Evolutionary conservation across 2,113 vertebrate genomes (phyloP).

Genomic region (Grallaria varia): DNA sequence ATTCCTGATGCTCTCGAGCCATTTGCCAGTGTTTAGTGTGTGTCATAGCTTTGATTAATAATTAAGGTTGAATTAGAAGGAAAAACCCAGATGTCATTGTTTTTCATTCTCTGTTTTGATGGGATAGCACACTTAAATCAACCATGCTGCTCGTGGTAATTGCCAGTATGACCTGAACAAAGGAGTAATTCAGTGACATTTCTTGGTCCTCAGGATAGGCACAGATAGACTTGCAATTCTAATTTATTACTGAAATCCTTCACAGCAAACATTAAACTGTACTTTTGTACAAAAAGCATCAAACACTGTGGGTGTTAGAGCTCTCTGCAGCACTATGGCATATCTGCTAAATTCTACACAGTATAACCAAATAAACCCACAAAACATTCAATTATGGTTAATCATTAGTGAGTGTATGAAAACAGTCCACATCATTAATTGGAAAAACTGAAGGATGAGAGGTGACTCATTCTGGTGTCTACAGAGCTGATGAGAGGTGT

Average conservation of each 20-base stretch:
- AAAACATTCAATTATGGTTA: background rate
- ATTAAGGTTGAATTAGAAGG: constrained; percentile 29
- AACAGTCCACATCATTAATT: constrained; percentile 39
- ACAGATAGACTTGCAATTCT: background rate
- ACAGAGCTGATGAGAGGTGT: constrained; percentile 38
- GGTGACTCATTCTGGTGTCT: constrained; percentile 5
- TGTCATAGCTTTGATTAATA: constrained; percentile 14
- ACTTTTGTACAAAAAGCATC: background rate
- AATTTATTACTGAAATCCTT: background rate
- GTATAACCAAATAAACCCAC: background rate
- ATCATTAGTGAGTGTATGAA: background rate
- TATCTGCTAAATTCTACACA: background rate
- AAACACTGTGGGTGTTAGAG: background rate
- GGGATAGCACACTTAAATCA: background rate
- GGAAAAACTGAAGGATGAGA: background rate
- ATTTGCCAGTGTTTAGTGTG: constrained; percentile 39
- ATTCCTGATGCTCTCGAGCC: background rate
- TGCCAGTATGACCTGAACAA: background rate
- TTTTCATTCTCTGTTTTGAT: constrained; percentile 11
- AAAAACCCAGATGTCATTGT: constrained; percentile 26
- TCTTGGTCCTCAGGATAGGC: background rate
- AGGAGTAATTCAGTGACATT: background rate
- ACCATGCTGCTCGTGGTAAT: background rate
- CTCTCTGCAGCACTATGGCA: background rate
- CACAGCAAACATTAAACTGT: background rate